Base-by-base conservation (phyloP, 2,888 invertebrate species). In the Caenorhabditis sinica region DNA sequence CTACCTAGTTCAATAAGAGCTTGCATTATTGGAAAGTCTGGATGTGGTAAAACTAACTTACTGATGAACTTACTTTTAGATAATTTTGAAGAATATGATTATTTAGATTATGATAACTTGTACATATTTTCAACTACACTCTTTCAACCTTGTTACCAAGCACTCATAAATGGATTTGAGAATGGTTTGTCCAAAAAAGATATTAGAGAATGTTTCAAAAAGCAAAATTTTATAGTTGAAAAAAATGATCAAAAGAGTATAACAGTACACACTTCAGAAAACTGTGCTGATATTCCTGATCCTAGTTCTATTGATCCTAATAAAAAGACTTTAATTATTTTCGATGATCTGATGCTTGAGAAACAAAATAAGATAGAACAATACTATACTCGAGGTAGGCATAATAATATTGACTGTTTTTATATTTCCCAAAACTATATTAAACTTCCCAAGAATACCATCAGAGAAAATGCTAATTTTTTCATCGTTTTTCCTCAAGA, bases 11-110 rank as follows among this genome's bases (percentile, higher is more conserved):
- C 71, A 25, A 89, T 89, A 61, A 87, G 89, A 89, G 89, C 68
- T 28, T 89, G 89, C 83, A 89, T 88, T 33, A 89, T 88, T 82
- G 89, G 88, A 72, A 89, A 89, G 71, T 66, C 66, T 66, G 87
- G 87, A 69, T 89, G 87, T 86, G 88, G 88, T 60, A 89, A 89
- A 58, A 89, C 88, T 82, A 88, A 87, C 66, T 86, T 87, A 53
- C 61, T 85, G 17, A 87, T 85, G 86, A 88, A 88, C 77, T 89
- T 88, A 84, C 82, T 88, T 0, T 25, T 86, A 17, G 83, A 83
- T 75, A 25, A 45, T 30, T 60, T 33, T 69, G 28, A 73, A 65
- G 74, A 58, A 49, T 74, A 80, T 40, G 86, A 89, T 66, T 89
- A 87, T 71, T 68, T 84, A 53, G 89, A 89, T 72, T 86, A 89